phyloP scores from a whole-genome alignment of 1,140 invertebrate genomes.

The Drosophila teissieri region DNA sequence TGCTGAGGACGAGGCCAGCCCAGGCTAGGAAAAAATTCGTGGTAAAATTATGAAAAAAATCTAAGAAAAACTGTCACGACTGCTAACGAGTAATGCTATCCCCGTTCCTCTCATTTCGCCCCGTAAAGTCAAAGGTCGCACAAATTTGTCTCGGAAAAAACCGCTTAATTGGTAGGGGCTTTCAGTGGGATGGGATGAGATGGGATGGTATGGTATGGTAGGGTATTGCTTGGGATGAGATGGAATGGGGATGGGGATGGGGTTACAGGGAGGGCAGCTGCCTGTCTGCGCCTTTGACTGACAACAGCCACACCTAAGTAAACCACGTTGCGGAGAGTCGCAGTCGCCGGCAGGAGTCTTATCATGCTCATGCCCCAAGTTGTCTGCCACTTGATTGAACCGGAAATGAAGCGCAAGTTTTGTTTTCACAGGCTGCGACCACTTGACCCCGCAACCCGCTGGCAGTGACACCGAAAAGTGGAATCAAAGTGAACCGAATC shows the following conservation, averaged over 20 bases:
- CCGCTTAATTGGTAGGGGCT: slow-evolving; percentile 68
- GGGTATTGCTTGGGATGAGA: slow-evolving; percentile 1
- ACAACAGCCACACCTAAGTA: slow-evolving; percentile 79
- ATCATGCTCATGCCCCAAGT: slow-evolving; percentile 49
- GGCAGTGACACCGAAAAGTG: slow-evolving; percentile 52
- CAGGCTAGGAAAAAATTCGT: slow-evolving; percentile 65
- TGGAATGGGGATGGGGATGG: slow-evolving; percentile 1
- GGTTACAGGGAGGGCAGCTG: slow-evolving; percentile 51
- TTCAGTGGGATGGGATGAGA: neutral
- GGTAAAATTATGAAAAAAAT: slow-evolving; percentile 76
- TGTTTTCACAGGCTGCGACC: slow-evolving; percentile 77
- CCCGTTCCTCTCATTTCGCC: slow-evolving; percentile 11
- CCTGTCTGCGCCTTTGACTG: slow-evolving; percentile 73
- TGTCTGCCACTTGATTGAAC: slow-evolving; percentile 69
- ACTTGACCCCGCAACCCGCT: slow-evolving; percentile 73
- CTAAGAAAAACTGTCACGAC: slow-evolving; percentile 71
- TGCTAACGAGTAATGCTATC: slow-evolving; percentile 71
- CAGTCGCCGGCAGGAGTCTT: slow-evolving; percentile 19
- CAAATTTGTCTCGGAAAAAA: slow-evolving; percentile 74
- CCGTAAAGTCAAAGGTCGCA: slow-evolving; percentile 71
- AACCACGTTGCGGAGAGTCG: slow-evolving; percentile 15
- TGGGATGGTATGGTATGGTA: neutral
- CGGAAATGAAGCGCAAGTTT: slow-evolving; percentile 76
- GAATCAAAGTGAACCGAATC: slow-evolving; percentile 71
- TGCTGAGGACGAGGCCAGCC: slow-evolving; percentile 17